A percentile compares a stretch with the other conserved stretches of the same genome.
phyloP scores from a whole-genome alignment of 2,888 invertebrate species.

The Drosophila neoperkinsi region DNA sequence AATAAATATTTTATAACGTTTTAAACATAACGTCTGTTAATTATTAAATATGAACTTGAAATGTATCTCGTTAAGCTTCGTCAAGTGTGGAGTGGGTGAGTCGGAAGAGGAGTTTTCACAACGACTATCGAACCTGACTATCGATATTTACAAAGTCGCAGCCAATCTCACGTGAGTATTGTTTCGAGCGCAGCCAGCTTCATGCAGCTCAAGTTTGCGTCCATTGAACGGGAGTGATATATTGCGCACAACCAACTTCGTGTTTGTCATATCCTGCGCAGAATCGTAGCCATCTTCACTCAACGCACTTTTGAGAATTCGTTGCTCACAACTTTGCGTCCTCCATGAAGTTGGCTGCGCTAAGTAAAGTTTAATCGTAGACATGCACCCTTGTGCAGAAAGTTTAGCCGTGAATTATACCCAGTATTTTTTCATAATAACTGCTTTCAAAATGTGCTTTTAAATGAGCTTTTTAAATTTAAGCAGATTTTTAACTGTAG shows the following conservation, averaged over 20 bases:
- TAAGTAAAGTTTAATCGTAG: background rate
- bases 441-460: background rate
- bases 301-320: background rate
- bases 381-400: background rate
- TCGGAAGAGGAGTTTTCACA: too few relatives aligned
- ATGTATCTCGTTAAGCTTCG: background rate
- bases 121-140: background rate
- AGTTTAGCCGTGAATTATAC: background rate
- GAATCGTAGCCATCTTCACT: background rate
- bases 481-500: background rate
- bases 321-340: background rate
- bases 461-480: background rate
- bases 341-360: background rate
- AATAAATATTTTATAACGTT: constrained; percentile 20
- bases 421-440: constrained; percentile 3
- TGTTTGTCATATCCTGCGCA: too few relatives aligned
- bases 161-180: background rate
- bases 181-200: background rate
- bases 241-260: background rate
- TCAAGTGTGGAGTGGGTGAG: background rate
- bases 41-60: background rate
- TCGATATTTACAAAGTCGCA: background rate
- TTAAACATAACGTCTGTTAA: background rate
- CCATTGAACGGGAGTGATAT: fast-evolving
- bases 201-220: background rate